Percentiles rank a stretch among this genome's conserved stretches.
phyloP scores from a whole-genome alignment of 1,140 invertebrate genomes.

The Lasioglossum baleicum region DNA sequence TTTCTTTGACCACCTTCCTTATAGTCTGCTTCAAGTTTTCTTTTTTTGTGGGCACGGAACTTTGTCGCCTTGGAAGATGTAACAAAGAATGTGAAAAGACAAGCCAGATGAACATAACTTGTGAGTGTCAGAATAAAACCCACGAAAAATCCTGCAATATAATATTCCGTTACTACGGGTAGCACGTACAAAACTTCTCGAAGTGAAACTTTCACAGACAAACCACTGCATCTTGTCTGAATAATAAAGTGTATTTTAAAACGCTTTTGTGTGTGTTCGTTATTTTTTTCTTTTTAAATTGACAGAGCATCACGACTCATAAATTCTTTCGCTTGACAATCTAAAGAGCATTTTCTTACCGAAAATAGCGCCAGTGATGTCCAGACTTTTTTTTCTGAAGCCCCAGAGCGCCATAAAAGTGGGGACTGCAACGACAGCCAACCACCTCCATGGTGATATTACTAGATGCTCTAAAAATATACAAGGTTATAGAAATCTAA shows the following conservation, averaged over 20 bases:
- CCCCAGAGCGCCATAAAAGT: conserved; percentile 85
- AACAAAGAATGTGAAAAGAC: conserved; percentile 89
- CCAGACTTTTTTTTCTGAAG: conserved; percentile 84
- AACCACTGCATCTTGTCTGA: neutral
- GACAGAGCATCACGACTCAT: neutral
- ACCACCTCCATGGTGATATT: conserved; percentile 87
- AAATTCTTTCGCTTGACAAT: conserved; percentile 10
- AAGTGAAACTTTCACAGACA: neutral
- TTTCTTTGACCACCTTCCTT: conserved; percentile 94
- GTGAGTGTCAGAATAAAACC: conserved; percentile 91
- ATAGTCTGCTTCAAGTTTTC: conserved; percentile 88
- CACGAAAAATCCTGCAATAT: conserved; percentile 83
- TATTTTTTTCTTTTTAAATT: neutral
- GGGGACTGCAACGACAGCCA: conserved; percentile 85
- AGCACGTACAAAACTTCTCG: conserved; percentile 25
- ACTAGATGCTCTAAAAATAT: conserved; percentile 81
- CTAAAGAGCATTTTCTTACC: conserved; percentile 77
- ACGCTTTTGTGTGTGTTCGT: neutral
- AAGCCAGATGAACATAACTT: conserved; percentile 88
- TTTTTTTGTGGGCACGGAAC: conserved; percentile 85
- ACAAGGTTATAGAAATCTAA: conserved; percentile 25
- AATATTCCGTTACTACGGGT: neutral
- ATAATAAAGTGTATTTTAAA: neutral
- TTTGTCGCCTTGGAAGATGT: conserved; percentile 92
- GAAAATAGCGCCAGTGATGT: conserved; percentile 85